Percentiles rank a stretch among this genome's conserved stretches.
Evolutionary conservation across 2,113 vertebrate species (phyloP).

Genomic region (Rallus limicola): DNA sequence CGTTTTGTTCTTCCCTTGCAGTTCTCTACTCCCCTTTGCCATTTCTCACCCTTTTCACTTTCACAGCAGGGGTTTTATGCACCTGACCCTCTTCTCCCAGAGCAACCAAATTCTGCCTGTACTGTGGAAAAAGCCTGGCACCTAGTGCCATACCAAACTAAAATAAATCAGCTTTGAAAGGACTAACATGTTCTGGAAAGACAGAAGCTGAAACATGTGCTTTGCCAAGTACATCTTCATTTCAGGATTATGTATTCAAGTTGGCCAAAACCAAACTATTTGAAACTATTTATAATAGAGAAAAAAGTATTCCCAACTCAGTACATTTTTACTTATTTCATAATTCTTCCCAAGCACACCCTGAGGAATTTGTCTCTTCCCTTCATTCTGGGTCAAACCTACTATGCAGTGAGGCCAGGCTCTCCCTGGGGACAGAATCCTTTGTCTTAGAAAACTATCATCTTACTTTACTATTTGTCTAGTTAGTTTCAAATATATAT

Average conservation of each 20-base stretch:
- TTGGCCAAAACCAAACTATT: not conserved
- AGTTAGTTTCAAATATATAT: not conserved
- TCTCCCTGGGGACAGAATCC: not conserved
- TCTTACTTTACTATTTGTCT: not conserved
- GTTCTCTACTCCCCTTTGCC: not conserved
- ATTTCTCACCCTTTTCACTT: not conserved
- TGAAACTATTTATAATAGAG: not conserved
- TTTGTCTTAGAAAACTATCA: not conserved
- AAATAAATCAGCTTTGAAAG: not conserved
- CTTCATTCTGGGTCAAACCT: not conserved
- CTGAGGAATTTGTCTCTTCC: not conserved
- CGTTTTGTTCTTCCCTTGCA: not conserved
- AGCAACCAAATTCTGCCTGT: not conserved
- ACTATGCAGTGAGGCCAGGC: not conserved
- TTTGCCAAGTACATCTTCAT: not conserved
- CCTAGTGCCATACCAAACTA: not conserved
- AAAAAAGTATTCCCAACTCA: not conserved
- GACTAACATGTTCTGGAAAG: not conserved
- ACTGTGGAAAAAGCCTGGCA: not conserved
- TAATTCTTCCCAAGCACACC: not conserved
- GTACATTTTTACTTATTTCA: not conserved
- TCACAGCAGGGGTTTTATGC: not conserved
- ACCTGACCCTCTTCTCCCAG: not conserved
- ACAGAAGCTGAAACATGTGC: not conserved
- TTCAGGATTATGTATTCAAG: not conserved